These are phyloP conservation scores for Austrolebias charrua DNA, from an alignment of 2,797 vertebrate genomes.

Conservation along the genomic window DNA sequence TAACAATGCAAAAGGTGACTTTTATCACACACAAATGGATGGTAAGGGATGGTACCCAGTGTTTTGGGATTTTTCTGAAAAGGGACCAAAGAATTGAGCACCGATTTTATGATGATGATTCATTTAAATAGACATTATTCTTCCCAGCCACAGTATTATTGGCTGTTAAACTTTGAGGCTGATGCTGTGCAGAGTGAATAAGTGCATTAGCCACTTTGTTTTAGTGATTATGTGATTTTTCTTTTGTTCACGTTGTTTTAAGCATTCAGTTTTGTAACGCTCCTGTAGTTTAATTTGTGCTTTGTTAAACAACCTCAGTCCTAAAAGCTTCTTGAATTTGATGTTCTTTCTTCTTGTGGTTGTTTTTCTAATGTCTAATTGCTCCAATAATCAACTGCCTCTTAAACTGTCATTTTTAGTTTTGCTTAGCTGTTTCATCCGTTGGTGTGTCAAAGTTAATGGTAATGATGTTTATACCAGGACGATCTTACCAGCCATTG, in stretches of 20 bases:
- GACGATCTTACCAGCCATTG: background rate
- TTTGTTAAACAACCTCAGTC: background rate
- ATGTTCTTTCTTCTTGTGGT: background rate
- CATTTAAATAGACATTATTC: constrained; percentile 37
- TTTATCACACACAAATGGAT: constrained; percentile 22
- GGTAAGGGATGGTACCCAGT: constrained; percentile 21
- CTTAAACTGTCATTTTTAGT: background rate
- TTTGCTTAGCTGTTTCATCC: background rate
- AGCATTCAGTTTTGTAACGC: background rate
- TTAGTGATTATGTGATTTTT: background rate
- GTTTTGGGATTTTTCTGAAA: constrained; percentile 36
- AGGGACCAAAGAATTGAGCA: constrained; percentile 34
- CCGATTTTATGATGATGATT: constrained; percentile 19
- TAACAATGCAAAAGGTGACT: constrained; percentile 30
- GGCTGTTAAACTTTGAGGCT: constrained; percentile 19
- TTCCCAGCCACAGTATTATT: constrained; percentile 13
- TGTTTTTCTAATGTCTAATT: background rate
- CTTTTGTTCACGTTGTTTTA: background rate
- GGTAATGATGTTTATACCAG: background rate
- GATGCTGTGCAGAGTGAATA: background rate
- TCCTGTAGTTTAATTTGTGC: background rate
- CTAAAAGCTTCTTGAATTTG: background rate
- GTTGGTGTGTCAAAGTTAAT: too few relatives aligned
- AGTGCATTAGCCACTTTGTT: background rate
- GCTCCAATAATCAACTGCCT: background rate